Conservation (phyloP, 2,113 vertebrate genomes). For the Pteruthius melanotis region DNA sequence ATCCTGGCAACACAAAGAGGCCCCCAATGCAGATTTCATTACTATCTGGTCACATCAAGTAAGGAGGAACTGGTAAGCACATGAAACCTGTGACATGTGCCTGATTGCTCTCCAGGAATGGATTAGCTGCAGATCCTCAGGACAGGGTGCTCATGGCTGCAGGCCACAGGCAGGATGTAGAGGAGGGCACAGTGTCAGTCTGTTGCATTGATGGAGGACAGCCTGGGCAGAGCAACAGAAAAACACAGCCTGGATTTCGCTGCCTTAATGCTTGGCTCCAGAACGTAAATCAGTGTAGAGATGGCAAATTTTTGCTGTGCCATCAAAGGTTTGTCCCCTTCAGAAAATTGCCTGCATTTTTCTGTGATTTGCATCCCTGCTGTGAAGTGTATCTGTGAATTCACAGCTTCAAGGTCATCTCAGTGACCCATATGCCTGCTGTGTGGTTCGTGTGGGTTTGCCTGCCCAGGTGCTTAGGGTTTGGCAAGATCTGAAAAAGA, state of each 20-base stretch:
- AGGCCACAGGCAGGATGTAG: neutral
- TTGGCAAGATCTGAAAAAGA: neutral
- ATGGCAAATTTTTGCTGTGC: neutral
- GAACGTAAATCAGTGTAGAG: neutral
- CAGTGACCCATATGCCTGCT: neutral
- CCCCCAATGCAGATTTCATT: neutral
- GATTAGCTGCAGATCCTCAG: neutral
- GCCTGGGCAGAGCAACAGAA: neutral
- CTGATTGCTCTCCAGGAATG: accelerated
- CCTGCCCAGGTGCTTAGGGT: neutral
- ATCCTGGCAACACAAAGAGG: neutral
- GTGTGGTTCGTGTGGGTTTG: neutral
- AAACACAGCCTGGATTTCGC: neutral
- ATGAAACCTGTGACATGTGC: accelerated
- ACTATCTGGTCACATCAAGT: accelerated
- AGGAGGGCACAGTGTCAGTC: neutral
- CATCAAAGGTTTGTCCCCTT: neutral
- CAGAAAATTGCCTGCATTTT: neutral
- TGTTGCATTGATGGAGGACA: neutral
- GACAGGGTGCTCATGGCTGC: neutral
- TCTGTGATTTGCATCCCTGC: neutral
- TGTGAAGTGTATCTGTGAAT: neutral
- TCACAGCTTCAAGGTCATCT: neutral
- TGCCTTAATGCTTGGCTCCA: neutral
- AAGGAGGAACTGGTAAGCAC: neutral